These are phyloP conservation scores for Rhaphigaster nebulosa DNA, from an alignment of 2,888 invertebrate species.

Conservation along the genomic window DNA sequence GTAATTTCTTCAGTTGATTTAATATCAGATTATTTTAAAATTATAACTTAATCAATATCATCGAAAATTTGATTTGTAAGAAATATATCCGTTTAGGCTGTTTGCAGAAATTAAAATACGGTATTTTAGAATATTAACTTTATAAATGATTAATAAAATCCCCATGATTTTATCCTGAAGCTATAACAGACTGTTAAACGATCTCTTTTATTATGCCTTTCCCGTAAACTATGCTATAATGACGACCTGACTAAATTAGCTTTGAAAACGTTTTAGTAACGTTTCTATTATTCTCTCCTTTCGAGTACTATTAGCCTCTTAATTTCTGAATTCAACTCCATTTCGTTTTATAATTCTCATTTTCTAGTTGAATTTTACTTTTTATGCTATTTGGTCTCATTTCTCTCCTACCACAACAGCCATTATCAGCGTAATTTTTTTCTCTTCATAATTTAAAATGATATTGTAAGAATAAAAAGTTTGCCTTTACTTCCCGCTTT, in stretches of 20 bases:
- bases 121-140: neutral
- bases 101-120: neutral
- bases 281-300: neutral
- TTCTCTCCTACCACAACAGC: neutral
- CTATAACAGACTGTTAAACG: neutral
- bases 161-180: neutral
- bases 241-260: neutral
- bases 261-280: neutral
- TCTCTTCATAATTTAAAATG: neutral
- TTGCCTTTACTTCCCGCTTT: too few relatives aligned
- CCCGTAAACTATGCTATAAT: neutral
- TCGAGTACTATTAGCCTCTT: neutral
- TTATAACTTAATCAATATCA: neutral
- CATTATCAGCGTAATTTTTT: neutral
- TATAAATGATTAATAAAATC: neutral
- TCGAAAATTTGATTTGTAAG: neutral
- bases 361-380: neutral
- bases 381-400: neutral
- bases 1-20: too few relatives aligned
- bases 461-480: too few relatives aligned
- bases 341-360: slow-evolving; percentile 1
- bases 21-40: too few relatives aligned
- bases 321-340: slow-evolving; percentile 1
- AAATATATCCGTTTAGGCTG: neutral
- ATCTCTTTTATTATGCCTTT: neutral